Base-by-base conservation (phyloP, 2,797 vertebrate genomes). In the Gallirallus australis region DNA sequence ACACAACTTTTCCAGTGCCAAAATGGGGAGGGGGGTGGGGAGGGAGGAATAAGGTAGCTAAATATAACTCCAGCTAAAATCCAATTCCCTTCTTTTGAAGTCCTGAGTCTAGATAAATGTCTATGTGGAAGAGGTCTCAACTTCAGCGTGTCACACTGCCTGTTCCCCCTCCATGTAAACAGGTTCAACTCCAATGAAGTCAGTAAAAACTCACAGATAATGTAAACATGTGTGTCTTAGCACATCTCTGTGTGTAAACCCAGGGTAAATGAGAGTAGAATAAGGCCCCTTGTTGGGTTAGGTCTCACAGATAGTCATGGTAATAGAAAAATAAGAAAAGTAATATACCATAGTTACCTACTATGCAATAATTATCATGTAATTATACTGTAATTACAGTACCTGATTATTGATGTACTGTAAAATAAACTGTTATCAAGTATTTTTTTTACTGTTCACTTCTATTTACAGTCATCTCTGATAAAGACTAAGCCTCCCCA, bases 391-490 rank as follows among this genome's bases (percentile, higher is more conserved):
- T 94, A 94, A 96, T 96, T 96, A 95, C 86, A 95, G 75, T 89
- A 96, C 93, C 64, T 95, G 63, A 95, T 93, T 95, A 96, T 69
- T 85, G 91, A 86, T 79, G 85, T 79, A 97, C 89, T 93, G 86
- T 95, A 97, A 97, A 95, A 94, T 93, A 91, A 96, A 96, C 28
- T 96, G 50, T 65, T 86, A 72, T 53, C 73, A 91, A 89, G 45
- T 19, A 9, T 19, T 78, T 94, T 95, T 96, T 88, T 82, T 95
- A 93, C 70, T 92, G 65, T 95, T 97, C 91, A 86, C 59, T 96
- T 96, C 86, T 97, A 95, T 97, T 97, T 97, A 94, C 89, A 95
- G 79, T 94, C 79, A 83, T 95, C 64, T 79, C 86, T 72, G 80
- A 94, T 96, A 96, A 96, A 96, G 84, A 85, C 50, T 95, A 97